phyloP scores from a whole-genome alignment of 2,797 vertebrate species.

The Lacerta bilineata region DNA sequence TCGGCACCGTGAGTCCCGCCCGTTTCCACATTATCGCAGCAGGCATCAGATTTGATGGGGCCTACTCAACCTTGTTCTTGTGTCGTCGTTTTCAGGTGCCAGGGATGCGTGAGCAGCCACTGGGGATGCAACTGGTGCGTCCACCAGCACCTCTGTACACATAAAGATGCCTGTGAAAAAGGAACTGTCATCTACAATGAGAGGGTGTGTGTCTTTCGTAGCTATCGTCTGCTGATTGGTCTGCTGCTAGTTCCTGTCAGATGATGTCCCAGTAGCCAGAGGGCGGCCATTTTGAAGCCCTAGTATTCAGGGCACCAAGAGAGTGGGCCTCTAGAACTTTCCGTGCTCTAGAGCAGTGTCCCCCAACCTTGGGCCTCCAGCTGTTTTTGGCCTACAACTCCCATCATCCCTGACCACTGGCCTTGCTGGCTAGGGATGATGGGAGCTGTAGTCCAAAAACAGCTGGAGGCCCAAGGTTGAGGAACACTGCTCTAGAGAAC shows the following conservation, averaged over 20 bases:
- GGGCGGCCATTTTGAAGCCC: constrained; percentile 12
- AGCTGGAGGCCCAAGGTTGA: too few species aligned
- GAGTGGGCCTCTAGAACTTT: background rate
- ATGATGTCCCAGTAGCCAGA: background rate
- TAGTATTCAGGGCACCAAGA: background rate
- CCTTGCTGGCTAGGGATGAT: too few species aligned
- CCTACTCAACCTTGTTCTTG: constrained; percentile 36
- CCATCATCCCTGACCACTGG: too few species aligned
- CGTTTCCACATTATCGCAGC: background rate
- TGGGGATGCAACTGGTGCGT: constrained; percentile 99
- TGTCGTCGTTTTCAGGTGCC: constrained; percentile 83
- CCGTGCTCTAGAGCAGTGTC: too few species aligned
- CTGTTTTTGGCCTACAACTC: too few species aligned
- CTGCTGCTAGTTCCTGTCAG: background rate
- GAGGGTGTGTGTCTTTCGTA: constrained; percentile 80
- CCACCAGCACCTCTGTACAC: constrained; percentile 92
- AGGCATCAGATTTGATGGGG: background rate
- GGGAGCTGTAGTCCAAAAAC: too few species aligned
- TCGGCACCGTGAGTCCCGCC: constrained; percentile 90
- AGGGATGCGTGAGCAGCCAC: constrained; percentile 91
- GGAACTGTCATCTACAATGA: constrained; percentile 92
- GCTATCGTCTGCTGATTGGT: background rate
- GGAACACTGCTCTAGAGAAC: too few species aligned
- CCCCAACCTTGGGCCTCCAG: too few species aligned
- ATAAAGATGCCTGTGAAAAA: constrained; percentile 89